Evolutionary conservation across 2,888 invertebrate genomes (phyloP).

Genomic region (Dolomedes plantarius): DNA sequence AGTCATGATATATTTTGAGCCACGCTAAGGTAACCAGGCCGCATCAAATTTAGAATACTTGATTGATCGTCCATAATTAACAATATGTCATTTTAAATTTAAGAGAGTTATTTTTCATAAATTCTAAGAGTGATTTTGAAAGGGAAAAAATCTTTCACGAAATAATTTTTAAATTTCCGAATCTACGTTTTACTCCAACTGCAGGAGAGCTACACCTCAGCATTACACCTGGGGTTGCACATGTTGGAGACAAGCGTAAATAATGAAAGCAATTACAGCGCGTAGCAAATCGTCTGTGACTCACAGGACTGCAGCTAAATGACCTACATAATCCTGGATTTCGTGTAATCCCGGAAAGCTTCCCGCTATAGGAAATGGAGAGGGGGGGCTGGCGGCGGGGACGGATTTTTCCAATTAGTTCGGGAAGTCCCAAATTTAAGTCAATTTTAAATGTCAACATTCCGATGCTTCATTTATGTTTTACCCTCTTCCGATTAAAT

Average conservation of each 20-base stretch:
- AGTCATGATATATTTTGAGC: too few species aligned
- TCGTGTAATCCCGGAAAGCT: not conserved
- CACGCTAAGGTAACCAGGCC: too few species aligned
- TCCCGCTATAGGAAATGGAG: not conserved
- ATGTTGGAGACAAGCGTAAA: not conserved
- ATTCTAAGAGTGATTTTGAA: too few species aligned
- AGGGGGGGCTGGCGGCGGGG: not conserved
- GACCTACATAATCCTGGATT: not conserved
- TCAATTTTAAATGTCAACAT: not conserved
- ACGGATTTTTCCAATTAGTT: not conserved
- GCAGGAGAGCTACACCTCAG: too few species aligned
- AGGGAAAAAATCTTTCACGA: too few species aligned
- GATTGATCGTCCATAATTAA: too few species aligned
- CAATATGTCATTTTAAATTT: too few species aligned
- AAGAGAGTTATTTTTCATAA: too few species aligned
- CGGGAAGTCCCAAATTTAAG: not conserved
- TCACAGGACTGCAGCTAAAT: not conserved
- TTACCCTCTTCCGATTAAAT: too few species aligned
- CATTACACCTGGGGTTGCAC: not conserved
- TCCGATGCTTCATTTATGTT: not conserved
- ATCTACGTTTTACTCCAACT: too few species aligned
- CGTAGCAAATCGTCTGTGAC: conserved; percentile 1
- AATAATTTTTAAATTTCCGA: too few species aligned
- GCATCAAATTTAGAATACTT: too few species aligned
- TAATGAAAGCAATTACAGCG: not conserved